A percentile compares a stretch with the other conserved stretches of the same genome.
Conservation (phyloP, 2,888 invertebrate genomes). For the Tipula vernalis region DNA sequence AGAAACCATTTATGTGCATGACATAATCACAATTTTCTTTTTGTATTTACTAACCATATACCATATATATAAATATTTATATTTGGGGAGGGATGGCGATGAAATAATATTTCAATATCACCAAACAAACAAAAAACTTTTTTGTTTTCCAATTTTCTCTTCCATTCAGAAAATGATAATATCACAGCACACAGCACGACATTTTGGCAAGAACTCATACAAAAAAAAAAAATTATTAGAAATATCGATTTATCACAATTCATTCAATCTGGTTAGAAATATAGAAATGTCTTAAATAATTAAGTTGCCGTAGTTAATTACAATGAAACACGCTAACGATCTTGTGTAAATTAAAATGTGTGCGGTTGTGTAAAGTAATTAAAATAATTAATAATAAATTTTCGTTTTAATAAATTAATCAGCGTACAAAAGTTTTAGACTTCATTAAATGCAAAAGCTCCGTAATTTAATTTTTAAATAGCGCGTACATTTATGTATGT, state of each 20-base stretch:
- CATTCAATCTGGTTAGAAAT: not conserved
- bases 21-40: not conserved
- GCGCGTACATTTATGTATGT: not conserved
- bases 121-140: not conserved
- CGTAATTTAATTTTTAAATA: not conserved
- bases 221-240: not conserved
- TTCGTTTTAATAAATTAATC: not conserved
- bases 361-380: not conserved
- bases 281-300: not conserved
- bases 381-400: not conserved
- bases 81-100: not conserved
- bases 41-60: not conserved
- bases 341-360: not conserved
- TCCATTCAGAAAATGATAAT: not conserved
- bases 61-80: too few relatives aligned
- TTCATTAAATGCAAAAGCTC: not conserved
- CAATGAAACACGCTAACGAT: not conserved
- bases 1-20: not conserved
- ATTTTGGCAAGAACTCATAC: not conserved
- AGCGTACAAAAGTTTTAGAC: not conserved
- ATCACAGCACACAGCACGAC: slow-evolving; percentile 4
- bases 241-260: not conserved
- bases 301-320: not conserved
- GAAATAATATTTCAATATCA: not conserved
- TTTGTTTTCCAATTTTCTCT: not conserved